Base-by-base conservation (phyloP, 2,797 vertebrate species). In the Atherinosoma microstoma region DNA sequence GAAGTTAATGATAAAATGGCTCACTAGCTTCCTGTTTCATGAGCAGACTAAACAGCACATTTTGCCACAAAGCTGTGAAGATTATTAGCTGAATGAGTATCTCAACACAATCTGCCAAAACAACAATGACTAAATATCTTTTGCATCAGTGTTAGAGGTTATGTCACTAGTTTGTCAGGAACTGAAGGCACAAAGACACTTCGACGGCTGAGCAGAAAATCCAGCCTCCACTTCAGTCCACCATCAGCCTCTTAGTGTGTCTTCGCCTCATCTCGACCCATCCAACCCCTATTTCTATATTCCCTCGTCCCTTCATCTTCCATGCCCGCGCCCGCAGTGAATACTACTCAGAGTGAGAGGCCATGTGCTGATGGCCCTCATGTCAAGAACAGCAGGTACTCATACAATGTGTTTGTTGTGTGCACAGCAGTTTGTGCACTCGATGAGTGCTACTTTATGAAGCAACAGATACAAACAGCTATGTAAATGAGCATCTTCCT, bases 321-420 rank as follows among this genome's bases (percentile, higher is more conserved):
- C 73, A 47, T 62, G 74, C 65, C 78, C 73, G 51, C 24, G 58
- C 68, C 76, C 64, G 54, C 74, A 66, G 75, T 61, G 76, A 85
- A 81, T 53, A 30, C 69, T 56, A 53, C 80, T 87, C 78, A 67
- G 72, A 58, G 66, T 77, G 61, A 82, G 87, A 78, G 80, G 38
- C 78, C 58, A 16, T 83, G 82, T 61, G 76, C 85, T 75, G 81
- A 88, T 87, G 88, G 82, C 81, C 82, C 90, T 92, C 84, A 81
- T 88, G 87, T 86, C 64, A 79, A 80, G 82, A 91, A 76, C 87
- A 90, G 85, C 81, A 51, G 86, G 83, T 79, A 78, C 84, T 88
- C 49, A 47, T 87, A 71, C 72, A 30, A 69, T 11, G n/a, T 76
- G 76, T 86, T 89, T 90, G 84, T 84, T 86, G 78, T 78, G 58